Percentiles rank a stretch among this genome's conserved stretches.
Conservation (phyloP, 1,140 invertebrate genomes). For the Heliothis subflexa region DNA sequence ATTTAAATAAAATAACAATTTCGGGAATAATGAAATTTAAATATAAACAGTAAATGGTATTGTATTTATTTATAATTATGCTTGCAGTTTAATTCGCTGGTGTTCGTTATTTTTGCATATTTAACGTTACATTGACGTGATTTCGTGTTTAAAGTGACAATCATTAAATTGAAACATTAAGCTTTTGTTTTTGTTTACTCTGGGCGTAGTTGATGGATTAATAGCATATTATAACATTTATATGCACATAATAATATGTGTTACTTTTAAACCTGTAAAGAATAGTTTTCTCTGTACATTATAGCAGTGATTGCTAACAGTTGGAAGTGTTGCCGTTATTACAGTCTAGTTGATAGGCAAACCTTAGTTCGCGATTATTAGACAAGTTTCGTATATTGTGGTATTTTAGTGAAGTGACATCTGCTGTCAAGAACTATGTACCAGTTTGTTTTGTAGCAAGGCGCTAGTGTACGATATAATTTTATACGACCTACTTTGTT, state of each 20-base stretch:
- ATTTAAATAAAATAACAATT: neutral
- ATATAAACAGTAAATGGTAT: neutral
- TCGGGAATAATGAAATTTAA: neutral
- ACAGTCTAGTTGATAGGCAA: neutral
- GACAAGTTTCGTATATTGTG: constrained; percentile 7
- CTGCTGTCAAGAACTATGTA: neutral
- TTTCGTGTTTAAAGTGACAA: neutral
- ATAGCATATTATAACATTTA: neutral
- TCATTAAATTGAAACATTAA: constrained; percentile 1
- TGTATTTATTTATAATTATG: neutral
- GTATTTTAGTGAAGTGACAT: constrained; percentile 7
- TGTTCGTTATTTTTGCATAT: neutral
- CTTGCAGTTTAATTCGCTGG: neutral
- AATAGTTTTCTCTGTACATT: no score
- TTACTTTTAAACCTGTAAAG: no score
- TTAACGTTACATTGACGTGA: neutral
- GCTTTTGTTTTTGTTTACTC: neutral
- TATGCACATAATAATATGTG: no score
- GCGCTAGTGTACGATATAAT: neutral
- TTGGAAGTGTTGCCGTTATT: neutral
- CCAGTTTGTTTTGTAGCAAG: neutral
- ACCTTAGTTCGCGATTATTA: constrained; percentile 11
- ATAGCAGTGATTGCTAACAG: no score
- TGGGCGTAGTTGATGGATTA: neutral
- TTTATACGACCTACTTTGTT: no score